Evolutionary conservation across 2,113 vertebrate species (phyloP).

Genomic region (Tilapia sparmanii): DNA sequence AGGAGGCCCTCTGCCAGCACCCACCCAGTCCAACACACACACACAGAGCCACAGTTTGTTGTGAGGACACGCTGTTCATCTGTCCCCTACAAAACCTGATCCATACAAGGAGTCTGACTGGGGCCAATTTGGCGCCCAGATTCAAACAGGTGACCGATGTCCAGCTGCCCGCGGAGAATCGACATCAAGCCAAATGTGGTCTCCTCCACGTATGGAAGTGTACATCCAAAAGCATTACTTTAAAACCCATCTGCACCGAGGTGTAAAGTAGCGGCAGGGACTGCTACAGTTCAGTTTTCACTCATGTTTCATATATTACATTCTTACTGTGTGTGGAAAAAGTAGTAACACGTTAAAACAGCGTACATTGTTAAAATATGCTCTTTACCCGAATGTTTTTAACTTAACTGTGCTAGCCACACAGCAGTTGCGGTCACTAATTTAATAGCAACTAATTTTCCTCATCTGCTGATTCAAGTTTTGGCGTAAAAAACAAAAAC

Average conservation of each 20-base stretch:
- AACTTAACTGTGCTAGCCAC: not conserved
- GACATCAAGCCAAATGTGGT: not conserved
- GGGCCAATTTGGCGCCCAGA: not conserved
- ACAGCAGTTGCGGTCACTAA: not conserved
- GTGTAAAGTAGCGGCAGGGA: not conserved
- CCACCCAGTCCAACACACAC: not conserved
- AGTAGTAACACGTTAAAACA: not conserved
- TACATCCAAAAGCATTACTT: not conserved
- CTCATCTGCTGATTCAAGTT: not conserved
- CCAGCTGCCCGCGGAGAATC: not conserved
- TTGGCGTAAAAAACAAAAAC: not conserved
- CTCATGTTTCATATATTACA: not conserved
- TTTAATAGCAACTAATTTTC: not conserved
- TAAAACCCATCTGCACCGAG: not conserved
- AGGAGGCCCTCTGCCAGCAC: constrained; percentile 5
- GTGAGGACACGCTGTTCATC: not conserved
- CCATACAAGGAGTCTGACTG: not conserved
- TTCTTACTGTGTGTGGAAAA: not conserved
- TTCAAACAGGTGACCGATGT: constrained; percentile 9
- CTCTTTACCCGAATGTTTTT: not conserved
- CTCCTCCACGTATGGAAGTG: not conserved
- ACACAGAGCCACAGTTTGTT: not conserved
- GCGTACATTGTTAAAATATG: not conserved
- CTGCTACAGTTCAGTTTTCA: not conserved
- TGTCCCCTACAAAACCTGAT: not conserved